Evolutionary conservation across 64 coral and sea anemone genomes (phyloP), one percentile per base, ranked within the genome.

Genomic region (Pocillopora verrucosa): DNA sequence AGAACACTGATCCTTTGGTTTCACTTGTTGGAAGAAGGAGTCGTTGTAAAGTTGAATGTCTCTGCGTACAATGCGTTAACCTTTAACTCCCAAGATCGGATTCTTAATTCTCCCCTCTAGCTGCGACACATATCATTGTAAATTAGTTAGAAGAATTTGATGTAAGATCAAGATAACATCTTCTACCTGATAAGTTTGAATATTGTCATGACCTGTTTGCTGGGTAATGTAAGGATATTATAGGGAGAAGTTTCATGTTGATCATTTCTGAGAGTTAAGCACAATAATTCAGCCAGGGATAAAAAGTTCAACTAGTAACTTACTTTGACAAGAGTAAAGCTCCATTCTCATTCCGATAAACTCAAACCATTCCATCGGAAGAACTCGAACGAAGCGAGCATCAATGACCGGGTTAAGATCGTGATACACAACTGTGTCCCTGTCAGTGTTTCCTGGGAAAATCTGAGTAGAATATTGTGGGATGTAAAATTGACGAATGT

Each of bases 371-470:
- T 17, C 16, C 75, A 36, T 16, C 4, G 75, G 75, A 77, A 36
- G 37, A 41, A 56, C 36, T 77, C 75, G 75, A 77, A 77, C 34
- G 36, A 56, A 77, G 16, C 75, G 75, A 56, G 75, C 19, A 19
- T 56, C 75, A 77, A 77, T 56, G 16, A 11, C 11, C 19, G 75
- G 75, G 75, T 56, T 57, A 13, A 77, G 17, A 16, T 77, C 5
- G 22, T 56, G 37, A 19, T 20, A 56, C 9, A 77, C 75, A 56
- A 77, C 75, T 22, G 37, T 20, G 20, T 77, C 38, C 16, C 15
- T 56, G 75, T 77, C 41, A 56, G 75, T 56, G 38, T 77, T 77
- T 56, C 75, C 75, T 16, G 9, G 37, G 36, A 77, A 77, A 77
- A 56, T 17, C 75, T 77, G 75, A 22, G 17, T 0, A 15, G 11